Evolutionary conservation across 2,113 vertebrate species (phyloP), one percentile per base, ranked within the genome.

Genomic region (Miniopterus natalensis): DNA sequence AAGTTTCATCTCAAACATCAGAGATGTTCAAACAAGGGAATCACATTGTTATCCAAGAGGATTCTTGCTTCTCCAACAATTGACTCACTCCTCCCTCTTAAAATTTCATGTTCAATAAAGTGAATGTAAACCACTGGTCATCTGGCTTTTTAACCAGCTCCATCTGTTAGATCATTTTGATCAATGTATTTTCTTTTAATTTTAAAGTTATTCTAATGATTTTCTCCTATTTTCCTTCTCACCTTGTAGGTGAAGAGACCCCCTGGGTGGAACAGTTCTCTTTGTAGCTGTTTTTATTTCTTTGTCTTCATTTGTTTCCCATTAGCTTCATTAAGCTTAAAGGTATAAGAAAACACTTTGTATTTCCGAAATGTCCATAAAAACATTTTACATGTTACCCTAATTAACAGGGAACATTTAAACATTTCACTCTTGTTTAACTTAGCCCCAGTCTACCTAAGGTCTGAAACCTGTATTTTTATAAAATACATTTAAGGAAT

Each of bases 361-460:
- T 36, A 81, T 66, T 88, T 84, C 36, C 17, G 57, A 87, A 73
- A 75, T 93, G 29, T 92, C 51, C 59, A 18, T 45, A 91, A 86
- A 71, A 14, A 57, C 27, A 70, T 66, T 10, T 70, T 75, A 59
- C 23, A 59, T 78, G 5, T 92, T 55, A 55, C n/a, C 21, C 2
- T 61, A 88, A 83, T 27, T 2, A 65, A 20, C 65, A 86, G 15
- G 12, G 25, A 29, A 92, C 10, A 49, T 49, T 93, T 88, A 66
- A 61, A 86, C 77, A 12, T 74, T 79, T 27, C 25, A 88, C 12
- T 94, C 13, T 59, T 77, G 4, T 21, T 13, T 84, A 80, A 47
- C 11, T 80, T 74, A 53, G 4, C 4, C 29, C 4, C 31, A 59
- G 23, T 12, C 12, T 74, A 17, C 15, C 1, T 74, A 31, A 53